These are phyloP conservation scores for Trichonephila clavipes DNA, from an alignment of 1,140 invertebrate genomes.

Conservation along the genomic window DNA sequence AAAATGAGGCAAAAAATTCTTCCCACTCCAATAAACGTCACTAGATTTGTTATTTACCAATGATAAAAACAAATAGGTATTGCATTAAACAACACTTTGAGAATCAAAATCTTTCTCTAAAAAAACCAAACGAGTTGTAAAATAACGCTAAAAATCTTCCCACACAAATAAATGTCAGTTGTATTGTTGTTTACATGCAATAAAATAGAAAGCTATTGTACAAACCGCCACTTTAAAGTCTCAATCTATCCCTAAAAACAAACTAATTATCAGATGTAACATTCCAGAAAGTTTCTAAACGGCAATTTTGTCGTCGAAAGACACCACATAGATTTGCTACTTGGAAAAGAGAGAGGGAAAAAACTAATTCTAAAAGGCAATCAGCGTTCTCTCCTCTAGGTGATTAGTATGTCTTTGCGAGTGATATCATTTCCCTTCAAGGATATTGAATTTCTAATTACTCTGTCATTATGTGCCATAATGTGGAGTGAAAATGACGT, in stretches of 20 bases:
- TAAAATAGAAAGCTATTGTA: not conserved
- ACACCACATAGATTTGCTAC: not conserved
- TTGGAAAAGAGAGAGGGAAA: not conserved
- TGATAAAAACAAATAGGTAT: too few relatives aligned
- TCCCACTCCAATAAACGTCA: too few relatives aligned
- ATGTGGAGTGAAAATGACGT: slow-evolving; percentile 48
- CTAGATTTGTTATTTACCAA: too few relatives aligned
- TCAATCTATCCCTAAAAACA: not conserved
- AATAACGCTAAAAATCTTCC: too few relatives aligned
- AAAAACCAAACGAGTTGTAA: too few relatives aligned
- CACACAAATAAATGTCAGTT: too few relatives aligned
- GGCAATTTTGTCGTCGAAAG: not conserved
- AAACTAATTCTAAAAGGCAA: slow-evolving; percentile 38
- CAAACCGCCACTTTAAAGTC: not conserved
- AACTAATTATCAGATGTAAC: slow-evolving; percentile 11
- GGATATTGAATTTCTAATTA: slow-evolving; percentile 71
- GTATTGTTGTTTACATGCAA: not conserved
- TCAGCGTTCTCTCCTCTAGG: slow-evolving; percentile 21
- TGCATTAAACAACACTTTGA: too few relatives aligned
- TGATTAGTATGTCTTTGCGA: slow-evolving; percentile 39
- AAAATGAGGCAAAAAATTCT: too few relatives aligned
- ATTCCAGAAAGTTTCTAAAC: not conserved
- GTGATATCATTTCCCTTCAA: slow-evolving; percentile 50
- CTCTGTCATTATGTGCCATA: slow-evolving; percentile 47
- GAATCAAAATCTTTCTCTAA: too few relatives aligned